Conservation (phyloP, 2,113 vertebrate species). For the Anoura caudifer region DNA sequence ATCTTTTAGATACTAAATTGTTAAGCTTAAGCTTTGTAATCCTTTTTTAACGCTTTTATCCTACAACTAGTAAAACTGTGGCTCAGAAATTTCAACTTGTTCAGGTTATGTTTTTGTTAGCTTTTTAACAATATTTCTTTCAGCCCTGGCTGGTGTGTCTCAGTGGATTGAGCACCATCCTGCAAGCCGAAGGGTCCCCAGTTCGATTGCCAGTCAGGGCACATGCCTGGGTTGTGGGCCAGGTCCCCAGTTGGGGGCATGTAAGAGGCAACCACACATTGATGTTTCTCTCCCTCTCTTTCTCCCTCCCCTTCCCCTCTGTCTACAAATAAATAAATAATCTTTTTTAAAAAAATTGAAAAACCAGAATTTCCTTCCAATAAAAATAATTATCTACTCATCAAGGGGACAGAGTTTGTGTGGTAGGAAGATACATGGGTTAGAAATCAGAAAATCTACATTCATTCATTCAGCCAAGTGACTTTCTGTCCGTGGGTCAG, state of each 20-base stretch:
- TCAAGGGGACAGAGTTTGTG: background rate
- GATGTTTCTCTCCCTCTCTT: too few relatives aligned
- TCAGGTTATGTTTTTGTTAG: background rate
- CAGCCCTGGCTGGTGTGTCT: too few relatives aligned
- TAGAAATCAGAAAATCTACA: background rate
- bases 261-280: too few relatives aligned
- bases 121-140: background rate
- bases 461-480: background rate
- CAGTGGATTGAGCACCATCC: too few relatives aligned
- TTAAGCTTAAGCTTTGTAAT: background rate
- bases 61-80: background rate
- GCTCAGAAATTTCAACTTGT: background rate
- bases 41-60: background rate
- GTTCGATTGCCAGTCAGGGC: too few relatives aligned
- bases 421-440: background rate
- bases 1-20: background rate
- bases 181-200: too few relatives aligned
- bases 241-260: too few relatives aligned
- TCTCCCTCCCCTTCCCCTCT: too few relatives aligned
- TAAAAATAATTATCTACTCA: background rate
- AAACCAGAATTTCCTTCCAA: background rate
- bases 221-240: too few relatives aligned
- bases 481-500: background rate
- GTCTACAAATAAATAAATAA: too few relatives aligned
- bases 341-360: too few relatives aligned